Conservation (phyloP, 2,888 invertebrate genomes). For the Autographa gamma region DNA sequence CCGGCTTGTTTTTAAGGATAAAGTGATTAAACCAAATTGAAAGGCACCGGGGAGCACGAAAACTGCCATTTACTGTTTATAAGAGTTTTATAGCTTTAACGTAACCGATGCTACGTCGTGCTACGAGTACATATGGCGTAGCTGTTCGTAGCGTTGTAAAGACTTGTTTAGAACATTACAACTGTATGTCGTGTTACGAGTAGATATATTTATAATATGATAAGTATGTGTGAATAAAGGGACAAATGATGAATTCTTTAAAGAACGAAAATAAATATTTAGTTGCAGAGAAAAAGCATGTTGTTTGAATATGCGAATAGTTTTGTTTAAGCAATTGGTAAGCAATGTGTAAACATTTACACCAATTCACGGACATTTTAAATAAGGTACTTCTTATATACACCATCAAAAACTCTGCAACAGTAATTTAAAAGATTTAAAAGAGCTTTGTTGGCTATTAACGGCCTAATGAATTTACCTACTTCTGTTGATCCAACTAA, state of each 20-base stretch:
- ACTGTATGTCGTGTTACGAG: too few relatives aligned
- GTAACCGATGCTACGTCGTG: slow-evolving; percentile 44
- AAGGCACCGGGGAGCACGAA: slow-evolving; percentile 32
- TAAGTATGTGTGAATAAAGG: too few relatives aligned
- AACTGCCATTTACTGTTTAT: slow-evolving; percentile 52
- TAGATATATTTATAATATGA: too few relatives aligned
- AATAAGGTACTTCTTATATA: not conserved
- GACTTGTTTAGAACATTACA: too few relatives aligned
- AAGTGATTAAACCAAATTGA: slow-evolving; percentile 60
- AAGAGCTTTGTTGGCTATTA: slow-evolving; percentile 6
- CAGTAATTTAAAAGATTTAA: not conserved
- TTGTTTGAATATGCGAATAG: too few relatives aligned
- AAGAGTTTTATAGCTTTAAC: slow-evolving; percentile 44
- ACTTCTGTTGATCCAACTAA: slow-evolving; percentile 7
- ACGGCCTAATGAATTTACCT: slow-evolving; percentile 6
- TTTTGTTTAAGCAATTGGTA: too few relatives aligned
- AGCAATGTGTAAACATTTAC: too few relatives aligned
- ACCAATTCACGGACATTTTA: too few relatives aligned
- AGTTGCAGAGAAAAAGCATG: too few relatives aligned
- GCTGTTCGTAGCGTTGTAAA: not conserved
- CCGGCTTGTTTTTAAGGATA: slow-evolving; percentile 61
- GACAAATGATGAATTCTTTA: too few relatives aligned
- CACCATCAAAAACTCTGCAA: not conserved
- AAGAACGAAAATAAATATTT: too few relatives aligned
- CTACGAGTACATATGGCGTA: slow-evolving; percentile 49